Evolutionary conservation across 1,140 invertebrate species (phyloP), one percentile per base, ranked within the genome.

Genomic region (Fopius arisanus): DNA sequence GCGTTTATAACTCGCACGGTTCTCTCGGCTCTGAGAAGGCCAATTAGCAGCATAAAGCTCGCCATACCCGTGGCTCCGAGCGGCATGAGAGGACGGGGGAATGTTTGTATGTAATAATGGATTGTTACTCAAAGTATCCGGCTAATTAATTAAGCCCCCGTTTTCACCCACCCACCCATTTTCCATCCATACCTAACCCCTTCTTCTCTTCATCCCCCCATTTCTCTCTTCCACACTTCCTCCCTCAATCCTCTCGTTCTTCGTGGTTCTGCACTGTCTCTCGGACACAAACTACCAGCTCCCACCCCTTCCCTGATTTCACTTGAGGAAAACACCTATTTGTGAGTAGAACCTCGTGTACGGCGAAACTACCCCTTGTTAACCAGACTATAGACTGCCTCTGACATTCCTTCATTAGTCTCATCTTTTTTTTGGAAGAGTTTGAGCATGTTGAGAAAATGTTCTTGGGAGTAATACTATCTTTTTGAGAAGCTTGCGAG

Each of bases 41-140:
- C 87, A 88, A 88, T 88, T 88, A 88, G 86, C 82, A 86, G 84
- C 84, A 87, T 83, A 87, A 87, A 87, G 86, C 86, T 82, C 80
- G 83, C 82, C 82, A 78, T 81, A 81, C 81, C 80, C 77, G 75
- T 69, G 74, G 69, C 67, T 65, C 26, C 26, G 54, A 70, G 72
- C 41, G 72, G 43, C n/a, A 67, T 26, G 33, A 31, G 37, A 19
- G 79, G 79, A 81, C 78, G 78, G 77, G 80, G 79, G 78, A 81
- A 82, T 87, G 85, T 86, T 87, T 88, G 86, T 87, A 86, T 83
- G 86, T 86, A 87, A 85, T 87, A 87, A 88, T 87, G 83, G 84
- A 87, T 88, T 87, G 85, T 88, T 88, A 86, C 84, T 86, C 85
- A 86, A 86, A 88, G 85, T 87, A 88, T 87, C 86, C 82, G 84